These are phyloP conservation scores for Lordiphosa mommai DNA, from an alignment of 1,140 invertebrate species.

Conservation along the genomic window DNA sequence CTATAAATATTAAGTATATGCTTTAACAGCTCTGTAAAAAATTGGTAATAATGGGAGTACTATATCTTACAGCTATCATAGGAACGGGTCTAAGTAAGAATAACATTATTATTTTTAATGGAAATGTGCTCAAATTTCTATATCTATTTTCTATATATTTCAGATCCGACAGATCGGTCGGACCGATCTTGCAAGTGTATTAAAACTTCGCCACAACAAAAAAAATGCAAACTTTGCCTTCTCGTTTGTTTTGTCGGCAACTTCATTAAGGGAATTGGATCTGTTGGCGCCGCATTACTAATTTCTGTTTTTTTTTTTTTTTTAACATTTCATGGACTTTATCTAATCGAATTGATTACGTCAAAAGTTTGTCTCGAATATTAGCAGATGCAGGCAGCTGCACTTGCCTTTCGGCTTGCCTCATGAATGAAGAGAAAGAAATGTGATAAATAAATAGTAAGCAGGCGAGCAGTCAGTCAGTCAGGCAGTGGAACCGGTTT, in stretches of 20 bases:
- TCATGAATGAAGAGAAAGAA: conserved; percentile 59
- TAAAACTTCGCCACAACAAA: too few relatives aligned
- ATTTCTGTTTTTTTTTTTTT: conserved; percentile 26
- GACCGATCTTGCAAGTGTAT: too few relatives aligned
- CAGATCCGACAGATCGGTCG: too few relatives aligned
- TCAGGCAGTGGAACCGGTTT: conserved; percentile 8
- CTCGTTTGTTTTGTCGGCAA: not conserved
- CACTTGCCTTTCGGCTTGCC: conserved; percentile 32
- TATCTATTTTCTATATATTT: too few relatives aligned
- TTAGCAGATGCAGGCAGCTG: conserved; percentile 58
- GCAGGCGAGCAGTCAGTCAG: conserved; percentile 48
- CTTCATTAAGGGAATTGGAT: conserved; percentile 12
- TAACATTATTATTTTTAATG: too few relatives aligned
- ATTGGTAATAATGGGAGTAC: too few relatives aligned
- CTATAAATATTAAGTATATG: too few relatives aligned
- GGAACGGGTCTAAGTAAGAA: too few relatives aligned
- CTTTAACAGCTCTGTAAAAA: too few relatives aligned
- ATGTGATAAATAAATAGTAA: conserved; percentile 75
- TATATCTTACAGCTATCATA: too few relatives aligned
- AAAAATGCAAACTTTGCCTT: too few relatives aligned
- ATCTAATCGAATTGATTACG: conserved; percentile 74
- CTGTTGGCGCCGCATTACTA: conserved; percentile 49
- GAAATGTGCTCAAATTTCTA: too few relatives aligned
- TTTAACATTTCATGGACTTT: conserved; percentile 52
- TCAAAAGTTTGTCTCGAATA: conserved; percentile 60